Evolutionary conservation across 2,797 vertebrate genomes (phyloP), one percentile per base, ranked within the genome.

Genomic region (Bucorvus abyssinicus): DNA sequence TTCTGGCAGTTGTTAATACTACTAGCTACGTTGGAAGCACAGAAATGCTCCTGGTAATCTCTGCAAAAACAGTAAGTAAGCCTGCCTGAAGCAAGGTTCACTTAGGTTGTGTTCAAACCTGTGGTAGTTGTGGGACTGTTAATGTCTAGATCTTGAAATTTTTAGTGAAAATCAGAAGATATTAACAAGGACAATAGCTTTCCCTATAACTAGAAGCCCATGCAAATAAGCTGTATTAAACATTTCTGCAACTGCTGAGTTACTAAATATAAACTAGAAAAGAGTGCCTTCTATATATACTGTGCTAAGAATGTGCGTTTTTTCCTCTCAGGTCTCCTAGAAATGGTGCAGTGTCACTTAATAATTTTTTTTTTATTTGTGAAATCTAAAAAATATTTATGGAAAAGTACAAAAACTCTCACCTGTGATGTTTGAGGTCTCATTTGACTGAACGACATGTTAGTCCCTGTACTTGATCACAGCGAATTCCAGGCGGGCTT

Each of bases 371-470:
- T 68, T 73, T 76, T 23, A 50, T 67, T 56, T 68, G 45, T 84
- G 40, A 78, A 49, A 80, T 42, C 14, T 32, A 81, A 82, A 84
- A 59, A 53, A 22, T 12, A 24, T 76, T 49, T 30, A 56, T 19
- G 34, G 17, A 86, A 76, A 85, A 84, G 27, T 59, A 61, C 8
- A 91, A 85, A 77, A 85, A 65, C 63, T 95, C 97, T 98, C 95
- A 98, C 97, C 98, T 98, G 97, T 75, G 97, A 94, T 87, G 97
- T 97, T 8, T 6, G 92, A 91, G 97, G 97, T 92, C 86, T 97
- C 80, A 44, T 94, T 77, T 95, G 87, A 95, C 47, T 95, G 65
- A 95, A 73, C 2, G 90, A 92, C 97, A 97, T 97, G 75, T 61
- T 74, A 91, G 26, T 85, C 80, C 87, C 74, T 89, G 32, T 84